Base-by-base conservation (phyloP, 2,888 invertebrate species). In the Hemicrepidius hirtus region DNA sequence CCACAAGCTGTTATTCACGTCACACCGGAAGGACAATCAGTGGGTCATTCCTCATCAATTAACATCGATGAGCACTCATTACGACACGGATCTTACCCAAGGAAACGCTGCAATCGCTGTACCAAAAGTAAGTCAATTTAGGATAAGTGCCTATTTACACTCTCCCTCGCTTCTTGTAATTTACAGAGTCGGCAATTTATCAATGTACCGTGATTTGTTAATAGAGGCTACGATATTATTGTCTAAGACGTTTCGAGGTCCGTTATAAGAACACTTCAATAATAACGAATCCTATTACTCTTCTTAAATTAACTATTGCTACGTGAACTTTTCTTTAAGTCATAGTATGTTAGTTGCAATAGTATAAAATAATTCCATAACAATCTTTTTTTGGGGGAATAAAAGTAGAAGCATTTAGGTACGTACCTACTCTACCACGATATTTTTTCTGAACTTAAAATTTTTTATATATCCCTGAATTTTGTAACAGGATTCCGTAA, bases 31-130 rank as follows among this genome's bases (percentile, higher is more conserved):
- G 81, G 81, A 0, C 75, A 78, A 37, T 60, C 74, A n/a, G 78
- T 76, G 28, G 76, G 76, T 12, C 76, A 75, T 35, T 76, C 77
- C 2, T 71, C 80, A 0, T 71, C 76, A 18, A 57, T 67, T 55
- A 70, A 50, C 62, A 70, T 85, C 16, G 85, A 86, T 64, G 85
- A 86, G 59, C 86, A 86, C 74, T 84, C 85, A 6, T 75, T 86
- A 67, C 79, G 85, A 63, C 86, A 86, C 76, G 85, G 82, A 55
- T 85, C 85, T 6, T 86, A 83, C 76, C 85, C 86, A 7, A 84
- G 86, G 75, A 86, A 85, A 76, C 80, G 85, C 64, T 86, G 86
- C 77, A 80, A 80, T 50, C 81, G 82, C 67, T 85, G 85, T 74
- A 80, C 82, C 9, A 84, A 81, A 79, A 84, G 85, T 85, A 75